Percentiles rank a stretch among this genome's conserved stretches.
These are phyloP conservation scores for Phylloscopus whistleri DNA, from an alignment of 2,113 vertebrate genomes.

Conservation along the genomic window DNA sequence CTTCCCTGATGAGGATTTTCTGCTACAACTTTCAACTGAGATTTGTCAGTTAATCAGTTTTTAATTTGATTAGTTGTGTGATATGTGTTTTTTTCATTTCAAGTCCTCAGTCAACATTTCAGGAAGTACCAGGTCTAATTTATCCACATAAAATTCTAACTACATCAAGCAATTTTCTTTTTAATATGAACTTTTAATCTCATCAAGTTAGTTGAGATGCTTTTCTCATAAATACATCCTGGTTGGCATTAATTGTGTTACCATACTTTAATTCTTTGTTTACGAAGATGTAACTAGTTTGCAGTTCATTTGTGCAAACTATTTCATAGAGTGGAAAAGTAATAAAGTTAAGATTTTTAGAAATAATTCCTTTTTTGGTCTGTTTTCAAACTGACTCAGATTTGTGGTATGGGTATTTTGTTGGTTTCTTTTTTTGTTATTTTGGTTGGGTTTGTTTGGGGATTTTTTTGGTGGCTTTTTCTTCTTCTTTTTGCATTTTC, in stretches of 20 bases:
- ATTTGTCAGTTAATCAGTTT: constrained; percentile 29
- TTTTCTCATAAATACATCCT: neutral
- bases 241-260: constrained; percentile 2
- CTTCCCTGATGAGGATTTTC: neutral
- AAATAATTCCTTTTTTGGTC: neutral
- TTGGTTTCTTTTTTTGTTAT: neutral
- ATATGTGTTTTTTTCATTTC: neutral
- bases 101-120: neutral
- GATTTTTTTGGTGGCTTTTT: neutral
- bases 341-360: neutral
- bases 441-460: neutral
- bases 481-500: neutral
- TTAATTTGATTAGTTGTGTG: constrained; percentile 4
- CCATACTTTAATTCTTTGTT: neutral
- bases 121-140: neutral
- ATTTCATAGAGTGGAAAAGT: neutral
- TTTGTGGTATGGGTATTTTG: neutral
- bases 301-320: neutral
- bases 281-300: neutral
- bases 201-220: neutral
- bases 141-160: neutral
- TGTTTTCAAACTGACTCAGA: neutral
- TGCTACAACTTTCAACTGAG: neutral
- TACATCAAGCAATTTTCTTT: neutral
- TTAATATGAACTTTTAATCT: neutral